phyloP scores from a whole-genome alignment of 2,797 vertebrate species.

The Acipenser ruthenus region DNA sequence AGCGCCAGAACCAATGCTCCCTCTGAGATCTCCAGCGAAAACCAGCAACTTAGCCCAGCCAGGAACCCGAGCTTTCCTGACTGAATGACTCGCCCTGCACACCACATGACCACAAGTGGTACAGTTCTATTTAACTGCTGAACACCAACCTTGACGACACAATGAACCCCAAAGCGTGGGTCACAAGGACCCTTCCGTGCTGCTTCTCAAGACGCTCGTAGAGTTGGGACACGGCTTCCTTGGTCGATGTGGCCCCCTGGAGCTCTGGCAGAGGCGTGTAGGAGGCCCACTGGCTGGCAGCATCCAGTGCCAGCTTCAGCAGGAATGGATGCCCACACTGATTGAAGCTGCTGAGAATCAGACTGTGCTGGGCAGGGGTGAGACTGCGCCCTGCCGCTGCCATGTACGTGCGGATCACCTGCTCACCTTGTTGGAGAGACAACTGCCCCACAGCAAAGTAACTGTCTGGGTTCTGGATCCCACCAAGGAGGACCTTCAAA shows the following conservation, averaged over 20 bases:
- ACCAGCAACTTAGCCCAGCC: too few species aligned
- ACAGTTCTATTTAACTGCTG: neutral
- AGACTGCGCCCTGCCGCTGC: constrained; percentile 25
- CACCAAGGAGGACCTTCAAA: constrained; percentile 33
- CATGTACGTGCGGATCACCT: constrained; percentile 51
- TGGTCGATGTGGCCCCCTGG: constrained; percentile 31
- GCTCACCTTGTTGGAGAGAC: constrained; percentile 42
- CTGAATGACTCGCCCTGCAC: too few species aligned
- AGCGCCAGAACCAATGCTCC: too few species aligned
- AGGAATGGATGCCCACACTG: constrained; percentile 53
- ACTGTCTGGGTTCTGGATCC: constrained; percentile 24
- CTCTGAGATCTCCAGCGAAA: too few species aligned
- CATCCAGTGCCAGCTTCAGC: constrained; percentile 56
- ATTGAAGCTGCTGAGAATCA: constrained; percentile 46
- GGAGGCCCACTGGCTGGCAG: constrained; percentile 58
- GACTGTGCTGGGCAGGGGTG: constrained; percentile 41
- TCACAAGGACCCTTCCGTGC: constrained; percentile 59
- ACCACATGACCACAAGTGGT: too few species aligned
- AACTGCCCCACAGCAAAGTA: constrained; percentile 55
- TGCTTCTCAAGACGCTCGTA: constrained; percentile 57
- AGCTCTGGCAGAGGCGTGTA: constrained; percentile 37
- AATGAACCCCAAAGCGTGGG: constrained; percentile 58
- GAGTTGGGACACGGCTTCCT: constrained; percentile 49
- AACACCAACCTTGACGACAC: constrained; percentile 52
- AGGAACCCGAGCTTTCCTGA: too few species aligned